Conservation (phyloP, 1,140 invertebrate genomes). For the Drosophila aff. region DNA sequence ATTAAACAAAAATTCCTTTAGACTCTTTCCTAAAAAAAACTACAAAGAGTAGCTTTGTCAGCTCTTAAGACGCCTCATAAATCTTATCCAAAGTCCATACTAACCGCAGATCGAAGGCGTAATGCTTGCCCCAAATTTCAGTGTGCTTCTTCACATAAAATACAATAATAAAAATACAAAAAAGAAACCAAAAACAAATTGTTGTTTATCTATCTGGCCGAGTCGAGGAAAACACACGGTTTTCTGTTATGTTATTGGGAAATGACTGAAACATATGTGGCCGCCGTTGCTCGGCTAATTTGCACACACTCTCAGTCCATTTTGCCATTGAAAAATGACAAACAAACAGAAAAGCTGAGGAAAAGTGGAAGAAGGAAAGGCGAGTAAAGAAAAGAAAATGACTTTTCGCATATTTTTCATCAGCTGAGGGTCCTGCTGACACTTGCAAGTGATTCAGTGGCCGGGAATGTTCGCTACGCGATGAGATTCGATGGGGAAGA, state of each 20-base stretch:
- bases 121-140: slow-evolving; percentile 11
- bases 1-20: background rate
- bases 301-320: slow-evolving; percentile 8
- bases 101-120: slow-evolving; percentile 16
- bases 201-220: slow-evolving; percentile 29
- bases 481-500: background rate
- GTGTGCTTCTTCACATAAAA: background rate
- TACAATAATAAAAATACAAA: background rate
- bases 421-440: slow-evolving; percentile 30
- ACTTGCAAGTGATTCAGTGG: slow-evolving; percentile 23
- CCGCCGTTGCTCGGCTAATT: slow-evolving; percentile 39
- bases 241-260: slow-evolving; percentile 50
- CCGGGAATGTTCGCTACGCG: background rate
- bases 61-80: background rate
- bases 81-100: background rate
- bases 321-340: slow-evolving; percentile 57
- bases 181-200: slow-evolving; percentile 3
- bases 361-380: background rate
- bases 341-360: slow-evolving; percentile 29
- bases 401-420: slow-evolving; percentile 37
- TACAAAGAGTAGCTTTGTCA: background rate
- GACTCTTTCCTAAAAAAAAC: background rate
- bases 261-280: slow-evolving; percentile 54
- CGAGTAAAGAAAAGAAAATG: slow-evolving; percentile 28
- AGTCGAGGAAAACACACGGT: slow-evolving; percentile 33